Evolutionary conservation across 2,888 invertebrate species (phyloP), one percentile per base, ranked within the genome.

Genomic region (Meloe dianella): DNA sequence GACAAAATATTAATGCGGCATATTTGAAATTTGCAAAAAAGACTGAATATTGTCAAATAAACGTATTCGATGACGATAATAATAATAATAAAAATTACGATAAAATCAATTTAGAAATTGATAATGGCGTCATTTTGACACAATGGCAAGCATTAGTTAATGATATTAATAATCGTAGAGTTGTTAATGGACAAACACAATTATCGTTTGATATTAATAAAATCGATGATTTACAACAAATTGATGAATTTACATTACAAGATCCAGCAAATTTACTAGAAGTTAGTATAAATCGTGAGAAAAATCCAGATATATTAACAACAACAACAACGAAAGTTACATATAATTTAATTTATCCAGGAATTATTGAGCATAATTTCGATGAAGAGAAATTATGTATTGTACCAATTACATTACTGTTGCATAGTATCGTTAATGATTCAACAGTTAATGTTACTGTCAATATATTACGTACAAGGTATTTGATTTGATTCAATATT

Each of bases 161-260:
- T 20, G 88, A 90, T 74, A 85, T 83, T 9, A 87, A 85, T 35
- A 81, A 83, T 38, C 87, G 86, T 54, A 85, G 87, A 65, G 83
- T 85, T 7, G 88, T 89, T 10, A 82, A 89, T 60, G 93, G 93
- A 0, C 93, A 93, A 75, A 91, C 90, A 77, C 89, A 89, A 75
- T 81, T 91, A 20, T 89, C 89, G 77, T 79, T 92, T 66, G 86
- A 67, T 87, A 87, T 71, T 85, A 75, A 72, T 67, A 73, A 72
- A 60, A 66, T 61, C 6, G 67, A 69, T 64, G 73, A 76, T 20
- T 66, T 70, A 51, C 60, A 60, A 47, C 71, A 77, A 51, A 66
- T 65, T 38, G 73, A 69, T 51, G 63, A 66, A 10, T 63, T 63
- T n/a, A 60, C 61, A 38, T 59, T 60, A 56, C 60, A 35, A 35